Evolutionary conservation across 2,113 vertebrate genomes (phyloP).

Genomic region (Heterotis niloticus): DNA sequence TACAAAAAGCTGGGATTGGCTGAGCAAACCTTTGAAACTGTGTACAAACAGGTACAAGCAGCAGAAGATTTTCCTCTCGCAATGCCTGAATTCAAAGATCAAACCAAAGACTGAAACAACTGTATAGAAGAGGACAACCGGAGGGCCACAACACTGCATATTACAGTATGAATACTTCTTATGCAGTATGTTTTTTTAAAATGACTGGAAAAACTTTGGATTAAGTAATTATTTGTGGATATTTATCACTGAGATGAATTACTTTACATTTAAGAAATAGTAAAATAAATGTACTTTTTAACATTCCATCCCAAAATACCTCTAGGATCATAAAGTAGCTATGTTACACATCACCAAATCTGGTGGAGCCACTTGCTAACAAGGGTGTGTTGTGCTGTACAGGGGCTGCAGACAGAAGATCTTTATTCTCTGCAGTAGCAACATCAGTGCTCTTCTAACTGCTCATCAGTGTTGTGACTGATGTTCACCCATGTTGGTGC

Average conservation of each 20-base stretch:
- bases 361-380: no score
- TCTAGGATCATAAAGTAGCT: no score
- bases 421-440: neutral
- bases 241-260: neutral
- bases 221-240: neutral
- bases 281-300: conserved; percentile 7
- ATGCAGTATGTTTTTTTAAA: neutral
- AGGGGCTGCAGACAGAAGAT: no score
- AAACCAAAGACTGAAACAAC: conserved; percentile 74
- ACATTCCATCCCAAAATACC: no score
- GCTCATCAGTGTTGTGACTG: neutral
- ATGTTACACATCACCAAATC: no score
- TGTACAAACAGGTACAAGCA: conserved; percentile 65
- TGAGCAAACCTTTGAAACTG: neutral
- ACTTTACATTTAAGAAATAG: neutral
- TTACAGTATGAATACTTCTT: neutral
- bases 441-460: neutral
- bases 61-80: conserved; percentile 65
- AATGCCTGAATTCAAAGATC: conserved; percentile 60
- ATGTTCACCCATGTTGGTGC: neutral
- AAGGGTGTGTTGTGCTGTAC: no score
- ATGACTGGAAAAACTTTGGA: no score
- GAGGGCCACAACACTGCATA: neutral
- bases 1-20: neutral
- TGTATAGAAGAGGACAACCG: conserved; percentile 53